These are phyloP conservation scores for Enteromius viviparus DNA, from an alignment of 2,797 vertebrate genomes.

Conservation along the genomic window DNA sequence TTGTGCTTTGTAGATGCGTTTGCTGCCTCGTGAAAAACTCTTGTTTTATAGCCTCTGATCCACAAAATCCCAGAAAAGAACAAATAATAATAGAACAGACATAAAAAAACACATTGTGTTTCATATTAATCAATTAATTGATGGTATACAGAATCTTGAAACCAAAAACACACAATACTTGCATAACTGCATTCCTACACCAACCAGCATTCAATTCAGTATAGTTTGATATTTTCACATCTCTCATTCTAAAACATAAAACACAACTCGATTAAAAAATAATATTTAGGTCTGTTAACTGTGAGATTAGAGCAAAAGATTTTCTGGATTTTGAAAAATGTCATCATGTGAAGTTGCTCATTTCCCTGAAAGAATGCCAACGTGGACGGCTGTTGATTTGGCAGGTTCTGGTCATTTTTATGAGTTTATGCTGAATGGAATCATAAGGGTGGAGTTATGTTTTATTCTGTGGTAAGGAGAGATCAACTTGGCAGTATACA, in stretches of 20 bases:
- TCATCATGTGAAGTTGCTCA: neutral
- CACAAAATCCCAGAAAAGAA: neutral
- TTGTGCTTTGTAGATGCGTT: constrained; percentile 27
- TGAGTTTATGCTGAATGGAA: neutral
- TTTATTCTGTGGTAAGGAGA: constrained; percentile 6
- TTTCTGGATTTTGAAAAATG: no score
- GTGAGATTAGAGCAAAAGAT: neutral
- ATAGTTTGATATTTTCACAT: neutral
- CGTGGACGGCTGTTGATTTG: neutral
- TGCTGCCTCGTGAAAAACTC: neutral
- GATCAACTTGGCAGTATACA: neutral
- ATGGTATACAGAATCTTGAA: neutral
- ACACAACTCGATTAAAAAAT: neutral
- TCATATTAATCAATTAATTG: constrained; percentile 23
- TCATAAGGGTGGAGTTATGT: neutral
- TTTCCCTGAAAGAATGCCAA: neutral
- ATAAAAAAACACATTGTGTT: constrained; percentile 26
- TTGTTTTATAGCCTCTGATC: constrained; percentile 22
- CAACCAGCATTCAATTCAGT: neutral
- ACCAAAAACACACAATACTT: constrained; percentile 28
- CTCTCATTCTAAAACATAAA: constrained; percentile 2
- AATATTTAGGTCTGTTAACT: neutral
- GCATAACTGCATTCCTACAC: neutral
- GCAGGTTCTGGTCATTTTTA: neutral
- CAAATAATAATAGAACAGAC: neutral